Evolutionary conservation across 2,113 vertebrate species (phyloP).

Genomic region (Phainopepla nitens): DNA sequence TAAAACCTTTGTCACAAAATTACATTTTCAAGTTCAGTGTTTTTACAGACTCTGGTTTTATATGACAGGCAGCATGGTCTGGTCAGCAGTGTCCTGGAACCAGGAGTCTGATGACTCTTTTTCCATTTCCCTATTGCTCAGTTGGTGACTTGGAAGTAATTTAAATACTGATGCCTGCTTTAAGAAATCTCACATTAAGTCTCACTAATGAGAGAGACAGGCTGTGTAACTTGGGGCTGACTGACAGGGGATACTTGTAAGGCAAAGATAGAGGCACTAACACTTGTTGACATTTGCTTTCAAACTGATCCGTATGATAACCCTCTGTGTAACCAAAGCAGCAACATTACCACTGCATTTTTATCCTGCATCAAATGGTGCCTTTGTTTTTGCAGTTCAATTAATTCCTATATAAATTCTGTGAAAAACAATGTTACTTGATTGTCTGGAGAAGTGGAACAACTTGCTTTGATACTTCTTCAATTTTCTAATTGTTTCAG

Average conservation of each 20-base stretch:
- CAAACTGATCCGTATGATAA: neutral
- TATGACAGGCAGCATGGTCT: neutral
- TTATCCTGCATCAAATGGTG: neutral
- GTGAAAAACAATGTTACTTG: conserved; percentile 11
- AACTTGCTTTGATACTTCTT: neutral
- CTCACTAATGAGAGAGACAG: neutral
- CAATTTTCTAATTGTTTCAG: conserved; percentile 2
- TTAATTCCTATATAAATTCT: neutral
- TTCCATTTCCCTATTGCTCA: neutral
- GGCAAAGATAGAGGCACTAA: neutral
- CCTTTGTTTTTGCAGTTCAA: conserved; percentile 17
- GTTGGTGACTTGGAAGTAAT: neutral
- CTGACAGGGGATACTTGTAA: neutral
- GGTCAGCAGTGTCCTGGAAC: neutral
- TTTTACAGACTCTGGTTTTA: neutral
- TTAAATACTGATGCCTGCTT: neutral
- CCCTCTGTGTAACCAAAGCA: neutral
- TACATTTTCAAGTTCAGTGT: neutral
- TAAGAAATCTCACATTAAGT: neutral
- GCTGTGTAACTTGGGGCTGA: neutral
- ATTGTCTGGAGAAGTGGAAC: neutral
- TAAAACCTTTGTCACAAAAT: neutral
- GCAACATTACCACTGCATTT: neutral
- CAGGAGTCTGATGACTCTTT: neutral
- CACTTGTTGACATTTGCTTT: conserved; percentile 34